Percentiles rank a stretch among this genome's conserved stretches.
Conservation (phyloP, 2,113 vertebrate species). For the Pungitius pungitius region DNA sequence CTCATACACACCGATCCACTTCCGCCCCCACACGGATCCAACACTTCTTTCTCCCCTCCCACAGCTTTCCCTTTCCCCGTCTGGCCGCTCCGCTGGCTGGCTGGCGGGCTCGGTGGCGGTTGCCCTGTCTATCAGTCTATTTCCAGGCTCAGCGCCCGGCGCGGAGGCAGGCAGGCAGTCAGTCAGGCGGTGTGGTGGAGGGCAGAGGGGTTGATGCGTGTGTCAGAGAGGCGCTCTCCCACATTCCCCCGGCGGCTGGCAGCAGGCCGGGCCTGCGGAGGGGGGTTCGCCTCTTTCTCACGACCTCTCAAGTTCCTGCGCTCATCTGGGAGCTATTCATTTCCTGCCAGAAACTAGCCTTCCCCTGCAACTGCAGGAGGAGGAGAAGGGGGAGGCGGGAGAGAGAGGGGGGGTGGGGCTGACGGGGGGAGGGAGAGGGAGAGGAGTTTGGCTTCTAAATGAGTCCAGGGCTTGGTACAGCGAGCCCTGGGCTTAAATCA, state of each 20-base stretch:
- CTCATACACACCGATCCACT: constrained; percentile 60
- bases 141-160: constrained; percentile 75
- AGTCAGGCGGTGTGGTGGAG: constrained; percentile 78
- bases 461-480: constrained; percentile 88
- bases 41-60: constrained; percentile 62
- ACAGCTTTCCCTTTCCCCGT: constrained; percentile 61
- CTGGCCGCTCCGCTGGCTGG: constrained; percentile 48
- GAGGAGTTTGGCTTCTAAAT: constrained; percentile 86
- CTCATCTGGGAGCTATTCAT: constrained; percentile 99
- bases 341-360: constrained; percentile 98
- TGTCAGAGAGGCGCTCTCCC: constrained; percentile 88
- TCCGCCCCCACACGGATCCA: constrained; percentile 68
- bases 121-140: constrained; percentile 82
- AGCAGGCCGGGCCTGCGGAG: constrained; percentile 88
- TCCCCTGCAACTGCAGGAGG: constrained; percentile 84
- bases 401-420: constrained; percentile 51
- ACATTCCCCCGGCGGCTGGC: constrained; percentile 90
- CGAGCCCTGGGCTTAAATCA: constrained; percentile 88
- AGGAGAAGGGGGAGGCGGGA: constrained; percentile 27
- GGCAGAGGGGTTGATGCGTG: constrained; percentile 87
- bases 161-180: constrained; percentile 74
- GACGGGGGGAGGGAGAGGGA: constrained; percentile 46
- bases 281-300: constrained; percentile 97
- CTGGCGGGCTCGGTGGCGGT: constrained; percentile 68
- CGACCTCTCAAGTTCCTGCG: constrained; percentile 98